Evolutionary conservation across 2,797 vertebrate genomes (phyloP), one percentile per base, ranked within the genome.

Genomic region (Mastacembelus armatus): DNA sequence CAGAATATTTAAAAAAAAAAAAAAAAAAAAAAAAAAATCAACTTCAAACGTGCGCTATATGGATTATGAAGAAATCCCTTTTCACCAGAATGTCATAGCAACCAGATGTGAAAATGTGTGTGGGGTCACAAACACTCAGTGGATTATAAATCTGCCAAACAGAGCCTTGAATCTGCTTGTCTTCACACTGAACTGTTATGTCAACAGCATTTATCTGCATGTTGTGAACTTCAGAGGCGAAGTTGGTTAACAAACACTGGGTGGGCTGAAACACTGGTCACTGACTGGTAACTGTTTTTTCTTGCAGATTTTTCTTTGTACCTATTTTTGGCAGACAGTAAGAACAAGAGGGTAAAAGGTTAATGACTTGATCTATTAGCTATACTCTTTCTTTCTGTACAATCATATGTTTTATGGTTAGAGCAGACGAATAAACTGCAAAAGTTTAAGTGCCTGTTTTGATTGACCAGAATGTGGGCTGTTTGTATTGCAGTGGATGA

Each of bases 171-270:
- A 22, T 48, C 18, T 3, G 9, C 19, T 62, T 66, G 45, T 51
- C 66, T 62, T 36, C 7, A 2, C 33, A 10, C 30, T 63, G 52
- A 65, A 42, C 57, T 55, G 1, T 59, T 43, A 33, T 55, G 49
- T 83, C 65, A 76, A 72, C 71, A 72, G 42, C 26, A n/a, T n/a
- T 15, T 48, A 62, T 61, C 55, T 45, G 36, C 69, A 54, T 56
- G 55, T 45, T 51, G 38, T 43, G 66, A 43, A 22, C 9, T 18
- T 47, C 21, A 5, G 22, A 63, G 45, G 24, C 0, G 2, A 56
- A 36, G n/a, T 29, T 18, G 16, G 10, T 42, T 57, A 45, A 71
- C 54, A 79, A 76, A 64, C 3, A 0, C 30, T 64, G 51, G 51
- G 64, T 67, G 62, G 72, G 58, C 74, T 18, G 15, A 27, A 16